Conservation (phyloP, 1,140 invertebrate species). For the Zaprionus tsacasi region DNA sequence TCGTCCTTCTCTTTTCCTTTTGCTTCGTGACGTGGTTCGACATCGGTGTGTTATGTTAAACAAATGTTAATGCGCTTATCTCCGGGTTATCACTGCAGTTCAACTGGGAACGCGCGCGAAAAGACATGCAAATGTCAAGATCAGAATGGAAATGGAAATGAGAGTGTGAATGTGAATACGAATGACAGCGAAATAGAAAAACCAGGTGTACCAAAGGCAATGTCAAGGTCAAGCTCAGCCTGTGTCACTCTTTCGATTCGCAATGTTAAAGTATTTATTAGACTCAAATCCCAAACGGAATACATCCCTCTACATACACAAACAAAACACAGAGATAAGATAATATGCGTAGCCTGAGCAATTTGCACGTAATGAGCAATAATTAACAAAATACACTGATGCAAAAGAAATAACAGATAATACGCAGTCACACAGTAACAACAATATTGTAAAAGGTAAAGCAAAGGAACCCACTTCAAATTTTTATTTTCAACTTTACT, state of each 20-base stretch:
- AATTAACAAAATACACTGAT: conserved; percentile 52
- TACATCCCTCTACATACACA: conserved; percentile 28
- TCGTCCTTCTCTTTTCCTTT: neutral
- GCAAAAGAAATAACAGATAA: conserved; percentile 39
- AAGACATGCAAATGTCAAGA: conserved; percentile 56
- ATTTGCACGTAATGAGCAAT: conserved; percentile 62
- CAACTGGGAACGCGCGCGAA: conserved; percentile 35
- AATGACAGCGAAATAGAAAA: conserved; percentile 27
- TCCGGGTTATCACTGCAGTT: conserved; percentile 62
- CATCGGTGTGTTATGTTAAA: conserved; percentile 32
- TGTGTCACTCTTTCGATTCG: neutral
- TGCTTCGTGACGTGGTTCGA: conserved; percentile 51
- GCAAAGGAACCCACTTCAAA: conserved; percentile 23
- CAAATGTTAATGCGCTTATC: conserved; percentile 64
- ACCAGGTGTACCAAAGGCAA: conserved; percentile 71
- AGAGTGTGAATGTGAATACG: neutral
- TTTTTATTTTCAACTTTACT: conserved; percentile 33
- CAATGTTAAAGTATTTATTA: neutral
- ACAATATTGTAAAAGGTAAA: conserved; percentile 34
- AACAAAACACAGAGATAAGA: conserved; percentile 50
- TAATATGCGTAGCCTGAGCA: conserved; percentile 35
- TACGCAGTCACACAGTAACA: conserved; percentile 16
- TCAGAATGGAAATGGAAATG: conserved; percentile 2
- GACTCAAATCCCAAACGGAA: conserved; percentile 48
- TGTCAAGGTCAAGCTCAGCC: conserved; percentile 55